These are phyloP conservation scores for Tetramorium alpestre DNA, from an alignment of 1,140 invertebrate genomes.

Conservation along the genomic window DNA sequence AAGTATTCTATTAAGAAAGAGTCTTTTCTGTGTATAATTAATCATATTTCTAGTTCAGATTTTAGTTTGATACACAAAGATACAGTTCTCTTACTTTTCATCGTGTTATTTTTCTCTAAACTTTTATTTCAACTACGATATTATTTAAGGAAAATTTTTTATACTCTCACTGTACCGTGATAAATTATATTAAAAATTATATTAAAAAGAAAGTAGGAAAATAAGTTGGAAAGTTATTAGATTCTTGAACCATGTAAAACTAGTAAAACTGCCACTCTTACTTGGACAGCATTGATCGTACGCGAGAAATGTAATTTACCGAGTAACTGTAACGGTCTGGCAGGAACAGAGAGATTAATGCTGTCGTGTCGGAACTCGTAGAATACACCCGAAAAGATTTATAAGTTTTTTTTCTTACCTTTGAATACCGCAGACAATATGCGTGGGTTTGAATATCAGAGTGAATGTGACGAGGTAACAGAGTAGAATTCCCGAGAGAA, in stretches of 20 bases:
- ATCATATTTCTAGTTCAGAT: neutral
- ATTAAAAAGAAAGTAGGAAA: neutral
- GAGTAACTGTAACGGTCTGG: neutral
- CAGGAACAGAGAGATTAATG: slow-evolving; percentile 27
- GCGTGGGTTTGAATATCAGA: slow-evolving; percentile 91
- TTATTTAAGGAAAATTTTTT: slow-evolving; percentile 3
- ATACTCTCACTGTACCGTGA: neutral
- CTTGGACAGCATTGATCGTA: slow-evolving; percentile 6
- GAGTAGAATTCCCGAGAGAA: slow-evolving; percentile 94
- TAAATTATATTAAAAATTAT: neutral
- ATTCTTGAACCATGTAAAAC: neutral
- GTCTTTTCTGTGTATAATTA: neutral
- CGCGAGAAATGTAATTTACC: slow-evolving; percentile 31
- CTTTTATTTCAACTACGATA: neutral
- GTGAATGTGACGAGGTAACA: slow-evolving; percentile 96
- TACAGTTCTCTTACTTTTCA: neutral
- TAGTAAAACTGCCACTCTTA: slow-evolving; percentile 16
- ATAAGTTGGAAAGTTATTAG: slow-evolving; percentile 13
- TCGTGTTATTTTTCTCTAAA: neutral
- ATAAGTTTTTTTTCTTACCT: slow-evolving; percentile 86
- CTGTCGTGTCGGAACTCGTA: neutral
- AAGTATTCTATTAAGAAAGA: neutral
- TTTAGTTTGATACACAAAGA: neutral
- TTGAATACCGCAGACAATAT: slow-evolving; percentile 92
- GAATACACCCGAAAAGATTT: slow-evolving; percentile 21